A percentile compares a stretch with the other conserved stretches of the same genome.
These are phyloP conservation scores for Pomatostomus ruficeps DNA, from an alignment of 2,113 vertebrate genomes.

Conservation along the genomic window DNA sequence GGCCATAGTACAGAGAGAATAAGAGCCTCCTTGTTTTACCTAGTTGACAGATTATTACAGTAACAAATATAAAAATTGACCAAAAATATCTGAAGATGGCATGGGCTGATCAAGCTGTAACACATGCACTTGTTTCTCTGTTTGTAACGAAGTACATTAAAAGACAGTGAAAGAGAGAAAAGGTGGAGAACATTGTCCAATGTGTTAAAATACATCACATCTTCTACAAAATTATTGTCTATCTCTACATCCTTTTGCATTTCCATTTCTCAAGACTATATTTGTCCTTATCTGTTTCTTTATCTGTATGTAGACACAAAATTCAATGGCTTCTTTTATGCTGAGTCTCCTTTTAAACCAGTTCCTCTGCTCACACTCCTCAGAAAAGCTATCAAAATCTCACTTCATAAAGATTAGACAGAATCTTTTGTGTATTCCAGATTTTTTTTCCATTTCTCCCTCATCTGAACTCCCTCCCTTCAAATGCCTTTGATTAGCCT, in stretches of 20 bases:
- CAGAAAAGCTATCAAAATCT: background rate
- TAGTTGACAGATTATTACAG: background rate
- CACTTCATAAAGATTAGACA: background rate
- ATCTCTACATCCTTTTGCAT: background rate
- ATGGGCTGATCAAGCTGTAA: background rate
- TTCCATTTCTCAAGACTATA: background rate
- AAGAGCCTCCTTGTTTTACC: background rate
- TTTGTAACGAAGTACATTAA: background rate
- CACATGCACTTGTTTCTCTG: background rate
- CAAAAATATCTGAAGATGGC: background rate
- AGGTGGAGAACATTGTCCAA: background rate
- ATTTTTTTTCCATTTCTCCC: background rate
- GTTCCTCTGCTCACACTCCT: background rate
- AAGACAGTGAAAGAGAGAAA: background rate
- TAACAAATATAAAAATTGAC: background rate
- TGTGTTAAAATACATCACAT: background rate
- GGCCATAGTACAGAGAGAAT: background rate
- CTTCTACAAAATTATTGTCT: background rate
- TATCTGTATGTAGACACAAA: background rate
- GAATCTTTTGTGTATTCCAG: background rate
- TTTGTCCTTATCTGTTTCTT: background rate
- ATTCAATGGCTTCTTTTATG: background rate
- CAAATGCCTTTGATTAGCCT: background rate
- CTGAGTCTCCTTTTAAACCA: background rate
- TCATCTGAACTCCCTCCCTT: background rate